Percentiles rank a stretch among this genome's conserved stretches.
Evolutionary conservation across 2,797 vertebrate genomes (phyloP).

Genomic region (Pantherophis alleghaniensis): DNA sequence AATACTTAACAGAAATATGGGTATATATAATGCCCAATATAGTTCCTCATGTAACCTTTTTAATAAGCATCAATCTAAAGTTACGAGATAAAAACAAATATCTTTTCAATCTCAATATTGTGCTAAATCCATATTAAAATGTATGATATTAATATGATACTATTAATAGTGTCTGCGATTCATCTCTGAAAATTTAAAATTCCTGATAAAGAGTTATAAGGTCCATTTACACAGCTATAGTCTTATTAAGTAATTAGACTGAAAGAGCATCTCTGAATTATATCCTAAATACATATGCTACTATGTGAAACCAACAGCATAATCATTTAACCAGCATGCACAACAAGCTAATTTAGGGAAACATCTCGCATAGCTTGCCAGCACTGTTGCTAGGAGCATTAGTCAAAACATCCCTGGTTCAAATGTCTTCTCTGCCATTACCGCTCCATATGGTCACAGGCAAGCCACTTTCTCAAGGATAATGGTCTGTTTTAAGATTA

Average conservation of each 20-base stretch:
- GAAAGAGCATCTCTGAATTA: background rate
- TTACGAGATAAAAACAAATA: background rate
- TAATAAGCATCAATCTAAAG: background rate
- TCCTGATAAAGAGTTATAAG: background rate
- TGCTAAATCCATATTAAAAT: background rate
- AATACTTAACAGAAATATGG: background rate
- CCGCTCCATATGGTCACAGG: background rate
- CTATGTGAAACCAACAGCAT: background rate
- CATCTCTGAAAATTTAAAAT: background rate
- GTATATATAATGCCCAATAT: background rate
- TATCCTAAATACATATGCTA: background rate
- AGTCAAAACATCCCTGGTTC: background rate
- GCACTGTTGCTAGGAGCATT: background rate
- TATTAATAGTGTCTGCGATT: background rate
- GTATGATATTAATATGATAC: slow-evolving; percentile 10
- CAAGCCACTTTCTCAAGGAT: background rate
- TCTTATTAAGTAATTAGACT: background rate
- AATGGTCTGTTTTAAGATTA: background rate
- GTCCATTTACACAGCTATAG: background rate
- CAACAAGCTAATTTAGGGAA: background rate
- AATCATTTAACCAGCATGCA: background rate
- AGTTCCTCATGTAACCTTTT: background rate
- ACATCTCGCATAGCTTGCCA: background rate
- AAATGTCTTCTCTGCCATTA: background rate
- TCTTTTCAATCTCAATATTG: slow-evolving; percentile 1